Base-by-base conservation (phyloP, 1,140 invertebrate genomes). In the Argopecten irradians region DNA sequence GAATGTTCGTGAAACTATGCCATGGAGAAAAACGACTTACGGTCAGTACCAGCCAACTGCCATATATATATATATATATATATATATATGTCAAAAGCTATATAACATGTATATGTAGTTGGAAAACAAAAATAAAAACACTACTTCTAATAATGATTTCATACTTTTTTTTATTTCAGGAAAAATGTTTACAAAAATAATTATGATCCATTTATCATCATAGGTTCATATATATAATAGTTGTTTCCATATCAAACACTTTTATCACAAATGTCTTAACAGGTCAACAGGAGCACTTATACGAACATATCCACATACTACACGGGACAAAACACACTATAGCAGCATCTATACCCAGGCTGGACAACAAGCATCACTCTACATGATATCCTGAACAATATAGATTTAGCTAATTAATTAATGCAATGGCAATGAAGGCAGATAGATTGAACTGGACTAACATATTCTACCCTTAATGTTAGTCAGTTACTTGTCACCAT, bases 181-280 rank as follows among this genome's bases (percentile, higher is more conserved):
- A 71, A 71, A 71, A 71, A 28, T 5, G 55, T 71, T 71, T 71
- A 71, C 55, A 71, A 71, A 71, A 71, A 71, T 71, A 71, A 71
- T 71, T n/a, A 71, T 71, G 28, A 71, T 71, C 55, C 55, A 71
- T 71, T n/a, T 8, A 71, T 71, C 22, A 71, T 71, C 55, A 71
- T 71, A 71, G 55, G 22, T 71, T 28, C n/a, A n/a, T n/a, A n/a
- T n/a, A n/a, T n/a, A 71, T 71, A 71, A 28, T 71, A 71, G n/a
- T 28, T 16, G 1, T 71, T 71, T 71, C n/a, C n/a, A 16, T 28
- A 28, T 28, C 55, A 71, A 71, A 71, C 55, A 71, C 55, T n/a
- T 71, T 71, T n/a, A 71, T 71, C 55, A 71, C 55, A 71, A 71
- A n/a, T 71, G 55, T 71, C 22, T 71, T n/a, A 28, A 71, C 55